Evolutionary conservation across 92 coral and sea anemone genomes (phyloP), one percentile per base, ranked within the genome.

Genomic region (Epizoanthus rinbou): DNA sequence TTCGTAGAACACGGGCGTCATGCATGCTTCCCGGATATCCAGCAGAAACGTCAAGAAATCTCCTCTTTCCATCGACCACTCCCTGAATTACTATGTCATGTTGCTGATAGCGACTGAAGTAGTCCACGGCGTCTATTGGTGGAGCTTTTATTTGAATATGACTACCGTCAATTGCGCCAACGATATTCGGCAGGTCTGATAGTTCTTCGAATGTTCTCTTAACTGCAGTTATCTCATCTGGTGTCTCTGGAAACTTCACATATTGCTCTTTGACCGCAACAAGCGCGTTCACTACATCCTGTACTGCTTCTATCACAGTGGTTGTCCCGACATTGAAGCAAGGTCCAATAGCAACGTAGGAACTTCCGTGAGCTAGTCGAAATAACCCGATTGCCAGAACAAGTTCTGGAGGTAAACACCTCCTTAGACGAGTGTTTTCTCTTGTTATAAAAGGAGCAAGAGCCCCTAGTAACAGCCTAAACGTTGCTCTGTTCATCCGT

Each of bases 11-110:
- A 11, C 83, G 53, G 37, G 84, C 76, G 62, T 82, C 90, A 57
- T 87, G 87, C 85, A 86, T 79, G 21, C 85, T 86, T 7, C 89
- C 89, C 19, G 84, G 84, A 80, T 33, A 69, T 47, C 74, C 74
- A 69, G 74, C 35, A 15, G 56, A 47, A 69, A 69, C 62, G 84
- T 80, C 84, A 56, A 80, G 83, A 50, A 79, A 80, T 45, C 73
- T 59, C 64, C 63, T 80, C 73, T 53, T 80, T 35, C 74, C 60
- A 65, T 80, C 73, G 13, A 80, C 73, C 62, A 80, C 31, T 15
- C 73, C 84, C 63, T 80, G 84, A 59, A 80, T 72, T 22, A 59
- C 63, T 25, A 80, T 60, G 62, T 80, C 84, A 35, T 80, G 74
- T 64, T 80, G 58, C n/a, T 80, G 73, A 65, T 80, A 80, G 33